Evolutionary conservation across 2,888 invertebrate genomes (phyloP), one percentile per base, ranked within the genome.

Genomic region (Yponomeuta cagnagella): DNA sequence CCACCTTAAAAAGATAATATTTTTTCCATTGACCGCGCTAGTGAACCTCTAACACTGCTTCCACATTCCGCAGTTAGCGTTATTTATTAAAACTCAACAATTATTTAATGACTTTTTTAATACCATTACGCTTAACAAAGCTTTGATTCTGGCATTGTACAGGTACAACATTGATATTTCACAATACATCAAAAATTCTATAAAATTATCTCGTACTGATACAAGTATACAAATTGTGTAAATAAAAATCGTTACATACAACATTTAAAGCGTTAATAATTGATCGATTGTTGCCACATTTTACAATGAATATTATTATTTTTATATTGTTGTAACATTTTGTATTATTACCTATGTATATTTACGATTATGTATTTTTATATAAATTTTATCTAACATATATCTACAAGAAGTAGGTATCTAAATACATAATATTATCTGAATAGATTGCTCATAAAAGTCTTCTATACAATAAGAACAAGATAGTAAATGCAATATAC

Each of bases 261-360:
- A 90, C 90, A 90, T 83, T 88, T 90, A 91, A 90, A 91, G 90
- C 90, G 80, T 85, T 82, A 76, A 79, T 89, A 91, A 91, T 91
- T 91, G 91, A 91, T 86, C 88, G 76, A 86, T 84, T 86, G 85
- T 87, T 76, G 73, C 75, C 73, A 76, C 75, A 48, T 48, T 52
- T 43, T 33, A 10, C 12, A 37, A 64, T 23, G 63, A 23, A 23
- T 15, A 67, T 6, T 67, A 33, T 23, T 12, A 31, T 67, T 67
- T 6, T 37, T 10, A 30, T 37, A 67, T 33, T 12, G 30, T 23
- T 4, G 33, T 31, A 37, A 33, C 67, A 23, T 64, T 31, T 23
- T 64, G 10, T 23, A 30, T 31, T 10, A 23, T 3, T 4, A 23
- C 12, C 15, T 63, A 63, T 63, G 23, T 63, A 63, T 64, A 64